These are phyloP conservation scores for Zeuzera pyrina DNA, from an alignment of 2,888 invertebrate species.

Conservation along the genomic window DNA sequence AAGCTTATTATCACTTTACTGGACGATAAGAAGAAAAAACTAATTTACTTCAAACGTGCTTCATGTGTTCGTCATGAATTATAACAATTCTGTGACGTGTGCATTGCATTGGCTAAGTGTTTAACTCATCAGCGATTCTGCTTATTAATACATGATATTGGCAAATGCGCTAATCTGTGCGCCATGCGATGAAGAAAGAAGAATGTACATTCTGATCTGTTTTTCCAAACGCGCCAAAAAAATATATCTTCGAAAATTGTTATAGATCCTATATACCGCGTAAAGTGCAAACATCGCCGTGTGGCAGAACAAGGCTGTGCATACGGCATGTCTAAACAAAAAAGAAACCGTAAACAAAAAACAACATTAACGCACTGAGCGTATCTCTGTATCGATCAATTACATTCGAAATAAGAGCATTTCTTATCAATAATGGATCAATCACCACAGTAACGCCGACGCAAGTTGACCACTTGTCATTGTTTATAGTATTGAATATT, in stretches of 20 bases:
- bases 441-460: constrained; percentile 26
- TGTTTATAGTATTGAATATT: too few species aligned
- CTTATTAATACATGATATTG: too few species aligned
- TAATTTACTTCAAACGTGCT: too few species aligned
- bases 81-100: too few species aligned
- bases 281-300: constrained; percentile 11
- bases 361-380: constrained; percentile 45
- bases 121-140: too few species aligned
- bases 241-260: too few species aligned
- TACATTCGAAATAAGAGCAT: constrained; percentile 64
- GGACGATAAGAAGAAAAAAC: too few species aligned
- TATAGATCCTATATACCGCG: background rate
- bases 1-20: too few species aligned
- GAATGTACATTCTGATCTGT: background rate
- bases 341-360: constrained; percentile 45
- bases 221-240: background rate
- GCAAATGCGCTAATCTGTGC: too few species aligned
- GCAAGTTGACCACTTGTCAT: background rate
- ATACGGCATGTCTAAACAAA: constrained; percentile 20
- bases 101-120: too few species aligned
- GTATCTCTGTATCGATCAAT: constrained; percentile 63
- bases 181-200: too few species aligned
- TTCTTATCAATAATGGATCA: constrained; percentile 70
- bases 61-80: too few species aligned
- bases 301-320: constrained; percentile 13